phyloP scores from a whole-genome alignment of 2,797 vertebrate genomes.

The Australoheros facetus region DNA sequence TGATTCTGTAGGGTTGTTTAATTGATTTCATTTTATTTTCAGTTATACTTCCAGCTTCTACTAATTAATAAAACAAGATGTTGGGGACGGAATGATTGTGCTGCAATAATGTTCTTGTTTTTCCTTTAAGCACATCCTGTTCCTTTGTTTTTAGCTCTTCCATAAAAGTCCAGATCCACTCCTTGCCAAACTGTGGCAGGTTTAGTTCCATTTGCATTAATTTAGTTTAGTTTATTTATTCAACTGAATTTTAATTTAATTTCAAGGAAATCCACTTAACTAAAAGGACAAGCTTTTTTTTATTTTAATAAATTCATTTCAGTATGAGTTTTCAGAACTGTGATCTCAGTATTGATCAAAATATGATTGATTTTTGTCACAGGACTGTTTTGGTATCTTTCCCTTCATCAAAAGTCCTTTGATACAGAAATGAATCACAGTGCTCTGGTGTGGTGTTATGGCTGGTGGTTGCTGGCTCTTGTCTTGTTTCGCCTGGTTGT shows the following conservation, averaged over 20 bases:
- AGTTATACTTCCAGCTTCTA: not conserved
- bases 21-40: not conserved
- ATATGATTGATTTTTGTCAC: not conserved
- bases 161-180: not conserved
- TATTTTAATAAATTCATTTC: not conserved
- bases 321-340: not conserved
- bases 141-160: not conserved
- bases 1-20: not conserved
- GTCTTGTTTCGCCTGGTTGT: conserved; percentile 28
- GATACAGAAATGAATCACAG: not conserved
- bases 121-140: not conserved
- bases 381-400: not conserved
- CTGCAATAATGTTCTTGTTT: not conserved
- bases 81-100: not conserved
- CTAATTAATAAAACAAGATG: not conserved
- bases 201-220: not conserved
- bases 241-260: not conserved
- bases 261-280: not conserved
- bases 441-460: not conserved
- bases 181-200: not conserved
- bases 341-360: not conserved
- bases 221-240: not conserved
- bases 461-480: not conserved
- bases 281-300: not conserved
- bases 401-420: not conserved